Evolutionary conservation across 2,797 vertebrate genomes (phyloP).

Genomic region (Echiichthys vipera): DNA sequence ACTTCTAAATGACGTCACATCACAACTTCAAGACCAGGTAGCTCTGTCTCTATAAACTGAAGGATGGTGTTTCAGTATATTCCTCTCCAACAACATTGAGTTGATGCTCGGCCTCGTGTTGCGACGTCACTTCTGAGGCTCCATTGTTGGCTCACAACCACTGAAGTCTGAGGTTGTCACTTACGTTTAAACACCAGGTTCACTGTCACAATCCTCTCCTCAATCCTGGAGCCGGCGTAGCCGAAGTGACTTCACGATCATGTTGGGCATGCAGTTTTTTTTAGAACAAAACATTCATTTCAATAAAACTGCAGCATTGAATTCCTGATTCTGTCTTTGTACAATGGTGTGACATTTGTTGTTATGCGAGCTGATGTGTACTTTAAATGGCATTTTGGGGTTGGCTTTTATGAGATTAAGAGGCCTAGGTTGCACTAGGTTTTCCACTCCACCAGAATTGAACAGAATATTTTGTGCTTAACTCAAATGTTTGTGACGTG

Average conservation of each 20-base stretch:
- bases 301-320: not conserved
- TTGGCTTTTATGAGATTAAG: constrained; percentile 51
- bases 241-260: constrained; percentile 26
- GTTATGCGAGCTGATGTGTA: constrained; percentile 30
- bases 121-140: constrained; percentile 13
- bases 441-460: constrained; percentile 15
- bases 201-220: constrained; percentile 40
- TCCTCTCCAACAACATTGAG: constrained; percentile 27
- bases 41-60: not conserved
- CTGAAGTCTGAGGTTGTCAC: constrained; percentile 57
- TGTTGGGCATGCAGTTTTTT: not conserved
- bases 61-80: not conserved
- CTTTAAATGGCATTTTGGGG: constrained; percentile 19
- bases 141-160: constrained; percentile 38
- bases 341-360: not conserved
- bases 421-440: not conserved
- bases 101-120: constrained; percentile 15
- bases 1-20: no score
- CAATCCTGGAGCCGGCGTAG: constrained; percentile 20
- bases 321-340: not conserved
- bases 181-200: constrained; percentile 54
- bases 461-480: constrained; percentile 9
- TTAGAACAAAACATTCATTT: not conserved
- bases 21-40: no score
- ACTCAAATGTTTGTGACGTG: not conserved